Evolutionary conservation across 2,113 vertebrate species (phyloP), one percentile per base, ranked within the genome.

Genomic region (Sapajus apella): DNA sequence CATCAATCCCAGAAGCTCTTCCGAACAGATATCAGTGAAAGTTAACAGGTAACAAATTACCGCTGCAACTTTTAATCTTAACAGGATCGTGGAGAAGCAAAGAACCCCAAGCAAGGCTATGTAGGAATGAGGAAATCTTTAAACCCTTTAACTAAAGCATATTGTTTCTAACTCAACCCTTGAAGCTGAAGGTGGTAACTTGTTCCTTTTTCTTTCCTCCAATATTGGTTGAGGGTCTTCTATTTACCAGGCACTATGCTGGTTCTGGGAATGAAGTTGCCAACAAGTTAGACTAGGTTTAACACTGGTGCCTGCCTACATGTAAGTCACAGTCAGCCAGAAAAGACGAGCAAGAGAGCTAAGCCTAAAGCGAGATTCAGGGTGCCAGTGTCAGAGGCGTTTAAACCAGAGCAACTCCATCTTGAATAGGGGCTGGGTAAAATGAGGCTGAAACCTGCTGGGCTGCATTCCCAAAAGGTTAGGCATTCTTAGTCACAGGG

Each of bases 11-110:
- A 86, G 61, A 79, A 96, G 21, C 50, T 90, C 56, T 89, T 93
- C 35, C 43, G 82, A 76, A 94, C 10, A 90, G 66, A 97, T 43
- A 68, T 7, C 72, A 73, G 43, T n/a, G 73, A 92, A 95, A 91
- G 47, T 56, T 23, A 72, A 83, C 56, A 93, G 91, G 40, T 40
- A 10, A 96, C 91, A 84, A 58, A 61, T 77, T 87, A 11, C 45
- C 83, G 37, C 25, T 30, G 66, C 30, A 23, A 56, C 37, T 37
- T 93, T 75, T 87, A 21, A 21, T 70, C 43, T 94, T 85, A 27
- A 50, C 14, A 73, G 55, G 47, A 13, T 32, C 30, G 0, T 1
- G 50, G 52, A 87, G 50, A 47, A 79, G 70, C 47, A 25, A 92
- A 55, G 47, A 75, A 35, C 11, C 83, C 80, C 40, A 80, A 1